A percentile compares a stretch with the other conserved stretches of the same genome.
These are phyloP conservation scores for Priocnemis perturbator DNA, from an alignment of 2,888 invertebrate species.

Conservation along the genomic window DNA sequence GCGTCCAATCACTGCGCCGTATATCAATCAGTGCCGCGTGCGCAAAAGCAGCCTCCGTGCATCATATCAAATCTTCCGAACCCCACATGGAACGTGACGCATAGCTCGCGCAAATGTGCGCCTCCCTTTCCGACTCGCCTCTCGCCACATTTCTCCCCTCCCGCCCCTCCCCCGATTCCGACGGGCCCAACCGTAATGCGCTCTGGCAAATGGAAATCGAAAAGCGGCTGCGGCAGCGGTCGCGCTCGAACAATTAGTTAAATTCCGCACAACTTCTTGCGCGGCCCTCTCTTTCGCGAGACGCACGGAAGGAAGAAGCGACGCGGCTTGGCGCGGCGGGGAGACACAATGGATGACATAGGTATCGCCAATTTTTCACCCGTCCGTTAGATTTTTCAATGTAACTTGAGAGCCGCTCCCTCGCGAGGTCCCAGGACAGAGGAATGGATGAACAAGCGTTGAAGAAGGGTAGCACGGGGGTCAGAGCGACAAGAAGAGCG, in stretches of 20 bases:
- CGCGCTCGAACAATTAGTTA: constrained; percentile 37
- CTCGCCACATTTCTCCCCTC: no score
- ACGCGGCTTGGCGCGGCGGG: constrained; percentile 18
- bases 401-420: constrained; percentile 62
- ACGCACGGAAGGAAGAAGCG: constrained; percentile 33
- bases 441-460: constrained; percentile 61
- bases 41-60: no score
- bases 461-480: constrained; percentile 53
- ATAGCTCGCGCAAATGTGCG: no score
- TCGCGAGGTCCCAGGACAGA: constrained; percentile 59
- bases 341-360: constrained; percentile 61
- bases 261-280: constrained; percentile 41
- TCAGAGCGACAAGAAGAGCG: constrained; percentile 55
- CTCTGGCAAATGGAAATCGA: constrained; percentile 13
- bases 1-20: no score
- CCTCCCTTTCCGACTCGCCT: no score
- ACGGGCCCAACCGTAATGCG: no score
- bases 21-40: no score
- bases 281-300: constrained; percentile 33
- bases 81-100: no score
- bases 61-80: no score
- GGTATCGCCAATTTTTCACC: constrained; percentile 65
- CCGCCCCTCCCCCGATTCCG: no score
- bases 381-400: constrained; percentile 68
- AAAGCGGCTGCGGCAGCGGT: background rate